Evolutionary conservation across 2,888 invertebrate genomes (phyloP).

Genomic region (Tyria jacobaeae): DNA sequence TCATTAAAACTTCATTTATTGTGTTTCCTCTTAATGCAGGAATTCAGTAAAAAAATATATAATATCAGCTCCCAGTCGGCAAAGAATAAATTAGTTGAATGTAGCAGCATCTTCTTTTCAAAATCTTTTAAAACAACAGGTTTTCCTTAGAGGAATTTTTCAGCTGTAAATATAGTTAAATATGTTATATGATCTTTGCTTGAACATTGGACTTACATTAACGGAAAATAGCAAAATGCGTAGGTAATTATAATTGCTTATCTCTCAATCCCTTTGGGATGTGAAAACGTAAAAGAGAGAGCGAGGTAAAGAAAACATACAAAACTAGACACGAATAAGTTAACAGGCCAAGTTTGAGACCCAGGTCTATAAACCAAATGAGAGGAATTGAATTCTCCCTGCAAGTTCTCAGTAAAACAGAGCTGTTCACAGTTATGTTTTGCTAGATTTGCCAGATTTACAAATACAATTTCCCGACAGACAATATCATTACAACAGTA

Average conservation of each 20-base stretch:
- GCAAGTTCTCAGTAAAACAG: constrained; percentile 20
- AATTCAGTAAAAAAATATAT: too few relatives aligned
- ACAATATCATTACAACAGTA: not conserved
- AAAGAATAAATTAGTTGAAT: too few relatives aligned
- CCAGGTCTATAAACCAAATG: constrained; percentile 43
- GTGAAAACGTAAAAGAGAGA: constrained; percentile 18
- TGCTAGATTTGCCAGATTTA: not conserved
- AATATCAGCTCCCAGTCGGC: too few relatives aligned
- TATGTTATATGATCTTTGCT: not conserved
- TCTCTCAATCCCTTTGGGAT: constrained; percentile 7
- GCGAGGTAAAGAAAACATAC: constrained; percentile 27
- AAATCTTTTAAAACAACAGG: not conserved
- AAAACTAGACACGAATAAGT: constrained; percentile 30
- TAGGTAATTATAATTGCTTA: constrained; percentile 8
- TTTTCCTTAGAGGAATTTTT: not conserved
- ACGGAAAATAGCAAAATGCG: not conserved
- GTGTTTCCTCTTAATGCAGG: too few relatives aligned
- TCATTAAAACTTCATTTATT: too few relatives aligned
- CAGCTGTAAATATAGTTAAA: too few relatives aligned
- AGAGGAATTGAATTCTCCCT: constrained; percentile 37
- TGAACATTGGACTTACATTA: constrained; percentile 3
- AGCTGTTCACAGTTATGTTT: not conserved
- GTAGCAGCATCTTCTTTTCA: too few relatives aligned
- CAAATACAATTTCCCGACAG: not conserved
- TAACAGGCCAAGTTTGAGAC: constrained; percentile 22